Evolutionary conservation across 2,797 vertebrate genomes (phyloP), one percentile per base, ranked within the genome.

Genomic region (Aplochiton taeniatus): DNA sequence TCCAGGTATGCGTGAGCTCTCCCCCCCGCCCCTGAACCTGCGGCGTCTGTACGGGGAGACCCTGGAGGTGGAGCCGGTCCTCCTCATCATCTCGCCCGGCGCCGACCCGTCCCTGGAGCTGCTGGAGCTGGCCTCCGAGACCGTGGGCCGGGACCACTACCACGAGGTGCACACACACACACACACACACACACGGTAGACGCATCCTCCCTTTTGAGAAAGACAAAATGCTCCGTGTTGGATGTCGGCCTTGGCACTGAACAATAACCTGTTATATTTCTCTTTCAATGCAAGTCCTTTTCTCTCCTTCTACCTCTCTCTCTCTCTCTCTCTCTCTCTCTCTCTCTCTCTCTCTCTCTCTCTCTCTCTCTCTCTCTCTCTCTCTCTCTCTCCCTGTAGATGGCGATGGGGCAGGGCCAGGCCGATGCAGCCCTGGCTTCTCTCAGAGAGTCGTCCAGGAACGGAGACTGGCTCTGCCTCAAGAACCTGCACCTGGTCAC

Each of bases 391-490:
- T 82, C 8, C 48, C 76, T 89, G 49, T 82, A 99, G 97, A 93
- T 98, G 86, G 98, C 97, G 11, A 97, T 99, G 97, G 97, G 97
- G 69, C 97, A 99, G 85, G 97, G 97, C 68, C 96, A 98, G 88
- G 95, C 97, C 70, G 97, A 98, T 61, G 77, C 97, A 80, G 97
- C 97, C 61, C 90, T 98, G 80, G 95, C 95, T 1, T 90, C 93
- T 59, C 89, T 99, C 67, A 94, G 91, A 79, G 95, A 98, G 76
- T 97, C 94, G 80, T 93, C 95, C 43, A 79, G 61, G 20, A 95
- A 85, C 31, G 96, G 96, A 83, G 94, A 97, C 65, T 98, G 97
- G 97, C 91, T 98, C 52, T 99, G 97, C 79, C 91, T 99, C 64
- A 98, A 98, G 86, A 99, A 98, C 76, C 90, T 99, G 73, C 97